Conservation (phyloP, 2,113 vertebrate genomes). For the Alethe castanea region DNA sequence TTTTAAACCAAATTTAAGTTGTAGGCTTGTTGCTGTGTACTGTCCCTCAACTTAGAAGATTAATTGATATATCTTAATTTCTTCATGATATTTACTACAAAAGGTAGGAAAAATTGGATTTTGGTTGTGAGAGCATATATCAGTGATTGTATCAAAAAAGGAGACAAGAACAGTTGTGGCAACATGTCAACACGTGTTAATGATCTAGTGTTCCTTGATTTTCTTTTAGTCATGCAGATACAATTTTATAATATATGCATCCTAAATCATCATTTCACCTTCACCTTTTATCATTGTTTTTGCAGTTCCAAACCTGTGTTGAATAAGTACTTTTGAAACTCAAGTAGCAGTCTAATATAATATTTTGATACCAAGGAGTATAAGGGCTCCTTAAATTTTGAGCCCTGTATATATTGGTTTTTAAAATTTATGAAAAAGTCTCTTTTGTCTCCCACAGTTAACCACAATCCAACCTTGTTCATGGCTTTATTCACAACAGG, state of each 20-base stretch:
- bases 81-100: not conserved
- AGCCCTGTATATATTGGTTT: not conserved
- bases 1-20: not conserved
- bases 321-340: not conserved
- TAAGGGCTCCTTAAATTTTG: not conserved
- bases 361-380: not conserved
- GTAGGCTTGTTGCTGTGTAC: not conserved
- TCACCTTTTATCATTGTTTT: not conserved
- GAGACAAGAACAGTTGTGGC: not conserved
- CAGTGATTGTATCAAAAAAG: not conserved
- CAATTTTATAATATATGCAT: not conserved
- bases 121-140: not conserved
- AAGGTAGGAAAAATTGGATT: not conserved
- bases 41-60: not conserved
- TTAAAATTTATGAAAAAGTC: not conserved
- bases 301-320: not conserved
- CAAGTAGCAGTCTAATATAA: not conserved
- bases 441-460: not conserved
- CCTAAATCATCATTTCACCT: not conserved
- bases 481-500: not conserved
- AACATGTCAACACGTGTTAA: not conserved
- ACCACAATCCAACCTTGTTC: not conserved
- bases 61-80: not conserved
- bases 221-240: not conserved
- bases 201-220: not conserved